Evolutionary conservation across 2,888 invertebrate species (phyloP).

Genomic region (Drosophila infuscata): DNA sequence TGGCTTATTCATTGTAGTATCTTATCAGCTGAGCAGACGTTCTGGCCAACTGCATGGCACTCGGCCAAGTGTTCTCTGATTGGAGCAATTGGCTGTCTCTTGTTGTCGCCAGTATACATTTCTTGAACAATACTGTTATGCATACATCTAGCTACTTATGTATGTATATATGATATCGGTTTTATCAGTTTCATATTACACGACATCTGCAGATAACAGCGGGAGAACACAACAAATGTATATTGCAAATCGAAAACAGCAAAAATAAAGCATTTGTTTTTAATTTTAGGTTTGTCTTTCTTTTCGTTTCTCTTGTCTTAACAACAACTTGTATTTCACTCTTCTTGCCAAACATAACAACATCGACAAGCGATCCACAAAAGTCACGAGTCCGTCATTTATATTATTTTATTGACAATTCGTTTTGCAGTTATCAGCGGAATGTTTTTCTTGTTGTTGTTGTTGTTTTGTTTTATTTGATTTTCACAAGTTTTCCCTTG

Average conservation of each 20-base stretch:
- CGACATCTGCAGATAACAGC: slow-evolving; percentile 52
- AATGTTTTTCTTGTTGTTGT: slow-evolving; percentile 27
- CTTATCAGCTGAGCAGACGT: slow-evolving; percentile 43
- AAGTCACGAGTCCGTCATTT: slow-evolving; percentile 79
- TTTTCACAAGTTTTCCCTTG: slow-evolving; percentile 21
- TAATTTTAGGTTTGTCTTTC: slow-evolving; percentile 16
- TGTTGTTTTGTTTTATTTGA: slow-evolving; percentile 5
- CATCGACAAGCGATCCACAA: slow-evolving; percentile 36
- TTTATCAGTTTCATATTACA: slow-evolving; percentile 40
- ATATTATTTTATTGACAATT: slow-evolving; percentile 78
- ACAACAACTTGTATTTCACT: slow-evolving; percentile 42
- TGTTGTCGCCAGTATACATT: not conserved
- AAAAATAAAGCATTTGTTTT: slow-evolving; percentile 10
- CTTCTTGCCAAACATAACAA: slow-evolving; percentile 36
- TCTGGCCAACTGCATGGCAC: slow-evolving; percentile 15
- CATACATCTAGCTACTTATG: slow-evolving; percentile 28
- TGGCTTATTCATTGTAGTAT: slow-evolving; percentile 13
- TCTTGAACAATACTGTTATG: slow-evolving; percentile 10
- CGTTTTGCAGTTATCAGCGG: slow-evolving; percentile 64
- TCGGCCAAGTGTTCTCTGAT: slow-evolving; percentile 13
- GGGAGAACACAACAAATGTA: slow-evolving; percentile 48
- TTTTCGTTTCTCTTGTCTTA: slow-evolving; percentile 11
- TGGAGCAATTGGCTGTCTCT: slow-evolving; percentile 11
- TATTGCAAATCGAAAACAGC: slow-evolving; percentile 47
- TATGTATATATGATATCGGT: slow-evolving; percentile 26